Evolutionary conservation across 2,797 vertebrate genomes (phyloP).

Genomic region (Semotilus atromaculatus): DNA sequence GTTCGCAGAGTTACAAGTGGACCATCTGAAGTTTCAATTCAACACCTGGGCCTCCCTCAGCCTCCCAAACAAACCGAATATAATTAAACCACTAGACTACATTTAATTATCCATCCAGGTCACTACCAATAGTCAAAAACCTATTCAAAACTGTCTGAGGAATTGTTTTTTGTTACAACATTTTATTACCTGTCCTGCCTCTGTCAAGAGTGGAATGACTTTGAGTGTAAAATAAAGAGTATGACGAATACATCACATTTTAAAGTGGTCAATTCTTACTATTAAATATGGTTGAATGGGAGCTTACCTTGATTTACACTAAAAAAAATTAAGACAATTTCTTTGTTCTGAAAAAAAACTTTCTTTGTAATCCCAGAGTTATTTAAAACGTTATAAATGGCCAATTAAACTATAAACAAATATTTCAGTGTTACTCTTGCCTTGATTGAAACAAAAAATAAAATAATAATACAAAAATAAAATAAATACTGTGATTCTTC

Average conservation of each 20-base stretch:
- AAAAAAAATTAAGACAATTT: neutral
- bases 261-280: neutral
- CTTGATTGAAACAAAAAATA: neutral
- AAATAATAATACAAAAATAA: neutral
- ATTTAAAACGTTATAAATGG: neutral
- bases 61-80: conserved; percentile 25
- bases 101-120: conserved; percentile 10
- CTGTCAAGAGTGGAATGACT: neutral
- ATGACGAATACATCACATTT: neutral
- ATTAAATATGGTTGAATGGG: neutral
- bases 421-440: neutral
- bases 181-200: neutral
- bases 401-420: neutral
- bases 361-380: neutral
- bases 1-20: conserved; percentile 49
- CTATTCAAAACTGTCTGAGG: neutral
- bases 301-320: neutral
- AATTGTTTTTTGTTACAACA: neutral
- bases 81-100: neutral
- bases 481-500: neutral
- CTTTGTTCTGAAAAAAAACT: neutral
- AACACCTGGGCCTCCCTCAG: conserved; percentile 47
- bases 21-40: conserved; percentile 49
- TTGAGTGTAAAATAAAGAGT: neutral
- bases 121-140: conserved; percentile 18